These are phyloP conservation scores for Rosalia funebris DNA, from an alignment of 2,888 invertebrate genomes.

Conservation along the genomic window DNA sequence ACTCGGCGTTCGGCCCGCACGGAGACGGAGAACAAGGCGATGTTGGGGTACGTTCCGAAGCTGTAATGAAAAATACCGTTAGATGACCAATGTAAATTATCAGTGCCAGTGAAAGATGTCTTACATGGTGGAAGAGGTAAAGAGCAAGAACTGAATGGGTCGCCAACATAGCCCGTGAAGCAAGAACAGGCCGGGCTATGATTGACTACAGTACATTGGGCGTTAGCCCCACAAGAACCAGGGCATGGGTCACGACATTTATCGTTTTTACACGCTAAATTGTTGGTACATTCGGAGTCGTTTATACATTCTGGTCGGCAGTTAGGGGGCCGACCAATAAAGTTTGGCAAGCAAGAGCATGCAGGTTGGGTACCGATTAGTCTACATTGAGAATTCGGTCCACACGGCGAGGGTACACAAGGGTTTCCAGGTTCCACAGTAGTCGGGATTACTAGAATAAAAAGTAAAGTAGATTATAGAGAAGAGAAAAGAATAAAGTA, in stretches of 20 bases:
- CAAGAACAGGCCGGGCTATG: slow-evolving; percentile 86
- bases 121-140: slow-evolving; percentile 59
- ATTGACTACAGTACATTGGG: slow-evolving; percentile 85
- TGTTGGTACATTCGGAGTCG: slow-evolving; percentile 83
- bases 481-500: slow-evolving; percentile 17
- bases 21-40: slow-evolving; percentile 86
- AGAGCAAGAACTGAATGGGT: slow-evolving; percentile 72
- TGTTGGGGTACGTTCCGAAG: slow-evolving; percentile 71
- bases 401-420: slow-evolving; percentile 84
- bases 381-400: slow-evolving; percentile 84
- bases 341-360: slow-evolving; percentile 83
- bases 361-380: slow-evolving; percentile 85
- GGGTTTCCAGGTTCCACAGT: slow-evolving; percentile 69
- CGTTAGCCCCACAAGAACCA: slow-evolving; percentile 81
- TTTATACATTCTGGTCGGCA: slow-evolving; percentile 86
- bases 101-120: slow-evolving; percentile 37
- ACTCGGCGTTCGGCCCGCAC: slow-evolving; percentile 87
- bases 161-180: slow-evolving; percentile 83
- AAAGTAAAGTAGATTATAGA: slow-evolving; percentile 29
- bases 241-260: slow-evolving; percentile 86
- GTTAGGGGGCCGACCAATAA: slow-evolving; percentile 85
- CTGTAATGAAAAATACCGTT: slow-evolving; percentile 64
- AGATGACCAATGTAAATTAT: neutral
- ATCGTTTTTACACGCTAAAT: slow-evolving; percentile 83
- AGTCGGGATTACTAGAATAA: slow-evolving; percentile 60